A percentile compares a stretch with the other conserved stretches of the same genome.
Evolutionary conservation across 2,888 invertebrate species (phyloP).

Genomic region (Alcis repandata): DNA sequence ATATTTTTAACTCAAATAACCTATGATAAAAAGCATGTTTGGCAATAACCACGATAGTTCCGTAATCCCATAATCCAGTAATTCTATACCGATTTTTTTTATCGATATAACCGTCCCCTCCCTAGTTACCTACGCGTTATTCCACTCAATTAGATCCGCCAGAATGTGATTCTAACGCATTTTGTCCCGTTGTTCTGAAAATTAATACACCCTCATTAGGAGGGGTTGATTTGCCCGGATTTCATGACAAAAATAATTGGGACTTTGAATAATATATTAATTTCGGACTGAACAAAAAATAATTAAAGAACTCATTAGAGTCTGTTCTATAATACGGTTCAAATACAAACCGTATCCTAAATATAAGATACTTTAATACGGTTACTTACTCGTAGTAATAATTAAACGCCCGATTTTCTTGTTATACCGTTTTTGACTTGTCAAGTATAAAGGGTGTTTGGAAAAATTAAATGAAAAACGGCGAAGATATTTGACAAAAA

Average conservation of each 20-base stretch:
- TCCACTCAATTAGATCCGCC: slow-evolving; percentile 35
- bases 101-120: neutral
- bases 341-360: neutral
- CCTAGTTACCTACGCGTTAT: slow-evolving; percentile 18
- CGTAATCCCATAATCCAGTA: neutral
- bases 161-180: slow-evolving; percentile 38
- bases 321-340: neutral
- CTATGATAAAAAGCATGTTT: too few relatives aligned
- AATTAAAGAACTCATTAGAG: slow-evolving; percentile 22
- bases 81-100: neutral
- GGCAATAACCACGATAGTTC: too few relatives aligned
- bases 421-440: too few relatives aligned
- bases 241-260: slow-evolving; percentile 33
- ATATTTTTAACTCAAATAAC: too few relatives aligned
- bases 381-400: neutral
- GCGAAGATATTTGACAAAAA: neutral
- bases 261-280: slow-evolving; percentile 12
- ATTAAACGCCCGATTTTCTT: neutral
- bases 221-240: slow-evolving; percentile 27
- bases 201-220: slow-evolving; percentile 36
- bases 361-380: neutral
- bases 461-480: too few relatives aligned
- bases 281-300: slow-evolving; percentile 21
- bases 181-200: slow-evolving; percentile 41
- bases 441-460: too few relatives aligned